Percentiles rank a stretch among this genome's conserved stretches.
Evolutionary conservation across 2,113 vertebrate species (phyloP).

Genomic region (Cardinalis cardinalis): DNA sequence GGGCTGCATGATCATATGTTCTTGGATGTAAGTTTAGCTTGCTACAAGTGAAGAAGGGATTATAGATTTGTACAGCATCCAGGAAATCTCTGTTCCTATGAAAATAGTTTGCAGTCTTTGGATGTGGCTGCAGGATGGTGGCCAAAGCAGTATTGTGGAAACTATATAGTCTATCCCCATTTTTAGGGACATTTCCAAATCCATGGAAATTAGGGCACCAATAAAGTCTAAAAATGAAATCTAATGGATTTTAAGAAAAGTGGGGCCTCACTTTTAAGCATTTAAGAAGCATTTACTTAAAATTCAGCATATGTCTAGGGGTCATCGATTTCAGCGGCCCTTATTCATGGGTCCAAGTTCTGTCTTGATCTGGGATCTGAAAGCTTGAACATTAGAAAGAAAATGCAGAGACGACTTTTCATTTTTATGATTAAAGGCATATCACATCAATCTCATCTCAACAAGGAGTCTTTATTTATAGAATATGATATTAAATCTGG

Average conservation of each 20-base stretch:
- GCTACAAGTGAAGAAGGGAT: not conserved
- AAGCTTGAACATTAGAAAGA: not conserved
- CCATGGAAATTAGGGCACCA: not conserved
- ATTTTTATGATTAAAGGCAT: slow-evolving; percentile 41
- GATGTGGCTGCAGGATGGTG: not conserved
- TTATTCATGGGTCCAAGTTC: not conserved
- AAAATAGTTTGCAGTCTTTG: not conserved
- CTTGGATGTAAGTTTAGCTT: not conserved
- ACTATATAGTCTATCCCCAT: not conserved
- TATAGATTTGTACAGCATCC: not conserved
- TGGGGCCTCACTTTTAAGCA: not conserved
- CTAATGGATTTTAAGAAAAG: not conserved
- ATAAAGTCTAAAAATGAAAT: not conserved
- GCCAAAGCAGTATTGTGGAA: not conserved
- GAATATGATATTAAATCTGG: slow-evolving; percentile 37
- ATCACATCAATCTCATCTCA: slow-evolving; percentile 15
- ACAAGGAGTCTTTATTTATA: slow-evolving; percentile 33
- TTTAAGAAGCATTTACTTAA: not conserved
- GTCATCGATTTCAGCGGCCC: not conserved
- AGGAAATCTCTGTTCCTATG: not conserved
- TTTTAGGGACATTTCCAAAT: not conserved
- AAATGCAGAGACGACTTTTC: not conserved
- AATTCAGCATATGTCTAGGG: not conserved
- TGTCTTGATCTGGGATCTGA: not conserved
- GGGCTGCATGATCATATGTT: not conserved